phyloP scores from a whole-genome alignment of 2,888 invertebrate species.

The Pandemis cinnamomeana region DNA sequence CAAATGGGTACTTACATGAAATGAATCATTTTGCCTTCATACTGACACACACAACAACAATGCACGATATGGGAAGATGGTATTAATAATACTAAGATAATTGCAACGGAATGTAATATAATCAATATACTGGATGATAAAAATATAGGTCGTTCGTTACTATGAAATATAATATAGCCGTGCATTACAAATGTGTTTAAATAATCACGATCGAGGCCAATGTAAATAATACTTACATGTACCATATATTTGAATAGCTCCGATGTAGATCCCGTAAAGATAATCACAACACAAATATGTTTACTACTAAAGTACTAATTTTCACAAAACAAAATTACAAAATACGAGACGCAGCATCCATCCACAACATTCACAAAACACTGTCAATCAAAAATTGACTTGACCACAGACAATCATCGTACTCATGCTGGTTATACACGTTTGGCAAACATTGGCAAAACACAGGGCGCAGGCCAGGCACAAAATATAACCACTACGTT shows the following conservation, averaged over 20 bases:
- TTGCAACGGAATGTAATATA: background rate
- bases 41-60: conserved; percentile 16
- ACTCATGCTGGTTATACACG: no score
- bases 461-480: no score
- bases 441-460: no score
- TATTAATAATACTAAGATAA: conserved; percentile 1
- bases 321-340: conserved; percentile 20
- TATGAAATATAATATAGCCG: conserved; percentile 8
- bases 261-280: background rate
- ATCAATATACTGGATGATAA: conserved; percentile 2
- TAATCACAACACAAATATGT: conserved; percentile 16
- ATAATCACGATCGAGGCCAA: background rate
- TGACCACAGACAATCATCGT: no score
- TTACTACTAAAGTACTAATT: background rate
- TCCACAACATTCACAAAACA: conserved; percentile 19
- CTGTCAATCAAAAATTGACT: conserved; percentile 20
- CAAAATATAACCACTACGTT: no score
- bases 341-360: conserved; percentile 28
- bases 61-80: background rate
- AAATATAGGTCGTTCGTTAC: conserved; percentile 24
- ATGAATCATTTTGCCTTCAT: conserved; percentile 33
- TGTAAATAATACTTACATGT: conserved; percentile 30
- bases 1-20: background rate
- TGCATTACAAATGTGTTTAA: conserved; percentile 1
- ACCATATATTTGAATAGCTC: conserved; percentile 11